Percentiles rank a stretch among this genome's conserved stretches.
These are phyloP conservation scores for Eupithecia centaureata DNA, from an alignment of 2,888 invertebrate species.

Conservation along the genomic window DNA sequence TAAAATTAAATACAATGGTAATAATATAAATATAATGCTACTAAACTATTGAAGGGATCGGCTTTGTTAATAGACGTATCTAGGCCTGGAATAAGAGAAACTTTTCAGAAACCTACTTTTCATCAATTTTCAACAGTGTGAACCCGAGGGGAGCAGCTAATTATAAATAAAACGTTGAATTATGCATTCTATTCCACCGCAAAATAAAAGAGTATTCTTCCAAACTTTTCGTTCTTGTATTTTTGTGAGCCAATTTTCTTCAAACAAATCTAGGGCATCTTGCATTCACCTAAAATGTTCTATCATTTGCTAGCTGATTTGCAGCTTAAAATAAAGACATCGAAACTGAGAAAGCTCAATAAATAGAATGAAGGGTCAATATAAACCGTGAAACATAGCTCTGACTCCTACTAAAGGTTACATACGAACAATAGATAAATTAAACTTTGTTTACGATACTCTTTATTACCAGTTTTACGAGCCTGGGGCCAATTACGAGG, in stretches of 20 bases:
- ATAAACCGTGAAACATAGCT: conserved; percentile 1
- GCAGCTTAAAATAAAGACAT: neutral
- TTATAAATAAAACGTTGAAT: no score
- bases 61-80: no score
- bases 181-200: neutral
- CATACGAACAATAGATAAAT: conserved; percentile 9
- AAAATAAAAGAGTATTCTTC: neutral
- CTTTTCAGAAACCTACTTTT: no score
- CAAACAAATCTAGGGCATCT: neutral
- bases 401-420: conserved; percentile 1
- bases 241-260: neutral
- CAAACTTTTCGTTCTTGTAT: neutral
- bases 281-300: neutral
- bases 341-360: neutral
- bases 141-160: no score
- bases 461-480: conserved; percentile 18
- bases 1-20: no score
- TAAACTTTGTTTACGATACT: conserved; percentile 12
- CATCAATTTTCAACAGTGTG: no score
- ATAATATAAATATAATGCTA: no score
- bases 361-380: neutral
- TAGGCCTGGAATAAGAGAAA: no score
- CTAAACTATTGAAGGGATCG: no score
- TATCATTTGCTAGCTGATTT: neutral
- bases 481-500: neutral